phyloP scores from a whole-genome alignment of 1,140 invertebrate species.

The Coelopa frigida region DNA sequence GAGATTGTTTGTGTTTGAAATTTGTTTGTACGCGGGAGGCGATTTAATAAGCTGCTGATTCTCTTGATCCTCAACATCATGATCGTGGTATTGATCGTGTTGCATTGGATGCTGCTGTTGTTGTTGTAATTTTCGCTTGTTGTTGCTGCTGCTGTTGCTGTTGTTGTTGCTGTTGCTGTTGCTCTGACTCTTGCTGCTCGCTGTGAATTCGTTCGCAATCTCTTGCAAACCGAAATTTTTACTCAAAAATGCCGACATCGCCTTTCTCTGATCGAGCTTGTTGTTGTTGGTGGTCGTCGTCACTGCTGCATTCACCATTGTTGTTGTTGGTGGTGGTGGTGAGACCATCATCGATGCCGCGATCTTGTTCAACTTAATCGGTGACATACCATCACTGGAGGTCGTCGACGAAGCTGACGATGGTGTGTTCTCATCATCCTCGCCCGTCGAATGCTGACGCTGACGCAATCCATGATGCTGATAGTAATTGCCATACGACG shows the following conservation, averaged over 20 bases:
- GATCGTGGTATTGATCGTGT: constrained; percentile 10
- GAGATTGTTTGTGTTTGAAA: constrained; percentile 24
- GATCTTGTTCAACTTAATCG: constrained; percentile 19
- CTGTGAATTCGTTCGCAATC: neutral
- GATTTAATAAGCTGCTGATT: constrained; percentile 45
- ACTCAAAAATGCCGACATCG: constrained; percentile 16
- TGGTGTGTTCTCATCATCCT: constrained; percentile 42
- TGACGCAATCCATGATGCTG: constrained; percentile 22
- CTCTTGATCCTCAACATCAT: constrained; percentile 21
- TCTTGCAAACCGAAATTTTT: constrained; percentile 16
- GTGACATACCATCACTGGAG: constrained; percentile 30
- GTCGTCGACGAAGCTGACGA: constrained; percentile 26
- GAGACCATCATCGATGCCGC: neutral
- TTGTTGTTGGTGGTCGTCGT: constrained; percentile 3
- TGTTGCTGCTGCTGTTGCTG: constrained; percentile 18
- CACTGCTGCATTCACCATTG: neutral
- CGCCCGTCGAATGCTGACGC: constrained; percentile 37
- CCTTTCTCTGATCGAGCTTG: constrained; percentile 15
- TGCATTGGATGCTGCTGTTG: constrained; percentile 9
- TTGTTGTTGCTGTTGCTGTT: constrained; percentile 15
- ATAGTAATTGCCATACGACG: constrained; percentile 11
- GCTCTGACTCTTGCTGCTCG: constrained; percentile 13
- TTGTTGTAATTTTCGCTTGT: constrained; percentile 12
- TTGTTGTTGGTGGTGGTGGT: too few relatives aligned
- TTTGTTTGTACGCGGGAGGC: constrained; percentile 44